These are phyloP conservation scores for Malurus elegans DNA, from an alignment of 2,113 vertebrate genomes.

Conservation along the genomic window DNA sequence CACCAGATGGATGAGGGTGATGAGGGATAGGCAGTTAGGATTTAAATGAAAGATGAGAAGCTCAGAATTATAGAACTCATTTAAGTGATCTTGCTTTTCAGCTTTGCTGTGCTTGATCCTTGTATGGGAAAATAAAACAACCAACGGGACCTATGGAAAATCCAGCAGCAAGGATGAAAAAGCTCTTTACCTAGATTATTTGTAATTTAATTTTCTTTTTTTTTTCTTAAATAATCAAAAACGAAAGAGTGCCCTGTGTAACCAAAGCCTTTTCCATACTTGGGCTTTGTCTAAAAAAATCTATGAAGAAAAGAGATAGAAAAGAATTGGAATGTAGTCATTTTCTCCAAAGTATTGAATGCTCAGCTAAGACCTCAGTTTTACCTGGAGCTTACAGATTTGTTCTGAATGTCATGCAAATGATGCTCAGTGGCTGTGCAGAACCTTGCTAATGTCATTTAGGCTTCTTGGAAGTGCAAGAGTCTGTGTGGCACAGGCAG, in stretches of 20 bases:
- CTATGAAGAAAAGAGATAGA: not conserved
- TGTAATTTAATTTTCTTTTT: not conserved
- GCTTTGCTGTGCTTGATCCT: not conserved
- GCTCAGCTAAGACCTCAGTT: not conserved
- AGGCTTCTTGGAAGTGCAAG: constrained; percentile 4
- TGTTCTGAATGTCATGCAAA: not conserved
- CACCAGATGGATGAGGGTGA: not conserved
- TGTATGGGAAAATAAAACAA: not conserved
- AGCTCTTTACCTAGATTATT: not conserved
- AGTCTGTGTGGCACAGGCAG: not conserved
- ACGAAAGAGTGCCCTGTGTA: not conserved
- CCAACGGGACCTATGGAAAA: not conserved
- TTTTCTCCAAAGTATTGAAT: not conserved
- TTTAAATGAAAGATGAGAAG: not conserved
- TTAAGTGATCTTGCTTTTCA: not conserved
- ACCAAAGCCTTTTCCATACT: not conserved
- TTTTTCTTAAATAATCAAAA: not conserved
- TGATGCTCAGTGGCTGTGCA: not conserved
- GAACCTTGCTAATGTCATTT: constrained; percentile 13
- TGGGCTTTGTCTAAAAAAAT: not conserved
- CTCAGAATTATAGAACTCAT: not conserved
- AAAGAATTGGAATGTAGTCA: not conserved
- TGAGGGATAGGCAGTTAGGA: not conserved
- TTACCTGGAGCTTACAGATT: not conserved
- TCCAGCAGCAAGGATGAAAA: not conserved